Evolutionary conservation across 1,140 invertebrate species (phyloP).

Genomic region (Pemphigus obesinymphae): DNA sequence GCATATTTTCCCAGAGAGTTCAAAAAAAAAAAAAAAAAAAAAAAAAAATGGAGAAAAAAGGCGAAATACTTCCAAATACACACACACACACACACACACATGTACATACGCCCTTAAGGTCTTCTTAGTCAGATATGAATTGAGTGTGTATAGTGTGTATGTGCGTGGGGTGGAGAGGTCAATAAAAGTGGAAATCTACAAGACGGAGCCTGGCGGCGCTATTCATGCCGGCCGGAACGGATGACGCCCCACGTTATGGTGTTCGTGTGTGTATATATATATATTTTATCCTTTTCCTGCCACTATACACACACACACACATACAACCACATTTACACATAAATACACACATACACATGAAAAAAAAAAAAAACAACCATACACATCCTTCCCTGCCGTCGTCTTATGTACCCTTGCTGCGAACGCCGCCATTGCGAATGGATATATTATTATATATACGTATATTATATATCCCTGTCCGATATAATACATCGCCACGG

Average conservation of each 20-base stretch:
- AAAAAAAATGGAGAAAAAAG: slow-evolving; percentile 20
- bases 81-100: not conserved
- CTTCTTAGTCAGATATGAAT: not conserved
- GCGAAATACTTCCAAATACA: not conserved
- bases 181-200: slow-evolving; percentile 41
- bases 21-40: too few relatives aligned
- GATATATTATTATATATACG: not conserved
- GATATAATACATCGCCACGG: slow-evolving; percentile 23
- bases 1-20: slow-evolving; percentile 21
- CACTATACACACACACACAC: too few relatives aligned
- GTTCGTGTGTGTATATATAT: not conserved
- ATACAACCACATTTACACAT: too few relatives aligned
- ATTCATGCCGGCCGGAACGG: slow-evolving; percentile 24
- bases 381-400: not conserved
- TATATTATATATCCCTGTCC: slow-evolving; percentile 25
- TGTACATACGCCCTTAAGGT: not conserved
- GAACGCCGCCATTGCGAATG: slow-evolving; percentile 3
- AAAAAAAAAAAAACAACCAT: too few relatives aligned
- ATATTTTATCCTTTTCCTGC: not conserved
- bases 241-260: slow-evolving; percentile 23
- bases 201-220: slow-evolving; percentile 37
- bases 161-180: slow-evolving; percentile 13
- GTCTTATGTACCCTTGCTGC: not conserved
- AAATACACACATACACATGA: too few relatives aligned
- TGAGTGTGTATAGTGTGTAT: not conserved